These are phyloP conservation scores for Pluvianellus socialis DNA, from an alignment of 2,113 vertebrate species.

Conservation along the genomic window DNA sequence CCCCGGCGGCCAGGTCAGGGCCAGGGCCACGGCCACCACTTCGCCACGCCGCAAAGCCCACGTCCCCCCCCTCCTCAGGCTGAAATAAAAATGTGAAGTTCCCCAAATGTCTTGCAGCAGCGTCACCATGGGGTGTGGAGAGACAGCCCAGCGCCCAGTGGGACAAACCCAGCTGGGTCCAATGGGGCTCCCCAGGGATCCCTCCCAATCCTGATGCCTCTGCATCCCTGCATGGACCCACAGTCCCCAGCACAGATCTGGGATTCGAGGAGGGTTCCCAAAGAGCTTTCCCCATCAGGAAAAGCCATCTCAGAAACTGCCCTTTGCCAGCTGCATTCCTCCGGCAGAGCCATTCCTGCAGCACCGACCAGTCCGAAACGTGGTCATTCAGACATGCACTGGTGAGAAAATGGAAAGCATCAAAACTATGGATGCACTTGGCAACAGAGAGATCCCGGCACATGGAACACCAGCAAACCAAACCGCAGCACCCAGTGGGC, in stretches of 20 bases:
- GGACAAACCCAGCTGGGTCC: neutral
- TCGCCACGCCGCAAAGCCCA: fast-evolving
- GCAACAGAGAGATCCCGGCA: neutral
- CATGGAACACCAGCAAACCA: neutral
- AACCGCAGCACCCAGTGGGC: neutral
- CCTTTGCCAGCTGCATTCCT: neutral
- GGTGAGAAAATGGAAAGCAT: neutral
- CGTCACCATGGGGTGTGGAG: fast-evolving
- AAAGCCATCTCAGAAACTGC: neutral
- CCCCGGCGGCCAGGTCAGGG: neutral
- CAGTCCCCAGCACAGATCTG: neutral
- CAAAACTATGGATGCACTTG: neutral
- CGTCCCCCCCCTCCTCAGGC: fast-evolving
- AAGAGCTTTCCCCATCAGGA: neutral
- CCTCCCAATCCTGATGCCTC: fast-evolving
- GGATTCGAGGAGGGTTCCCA: neutral
- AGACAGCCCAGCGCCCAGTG: neutral
- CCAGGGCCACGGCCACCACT: neutral
- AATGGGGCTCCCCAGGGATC: fast-evolving
- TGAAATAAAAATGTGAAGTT: neutral
- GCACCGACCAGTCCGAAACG: fast-evolving
- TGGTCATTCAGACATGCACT: fast-evolving
- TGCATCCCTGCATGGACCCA: neutral
- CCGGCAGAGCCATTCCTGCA: neutral
- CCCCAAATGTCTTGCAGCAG: neutral